Conservation (phyloP, 2,888 invertebrate species). For the Apamea epomidion region DNA sequence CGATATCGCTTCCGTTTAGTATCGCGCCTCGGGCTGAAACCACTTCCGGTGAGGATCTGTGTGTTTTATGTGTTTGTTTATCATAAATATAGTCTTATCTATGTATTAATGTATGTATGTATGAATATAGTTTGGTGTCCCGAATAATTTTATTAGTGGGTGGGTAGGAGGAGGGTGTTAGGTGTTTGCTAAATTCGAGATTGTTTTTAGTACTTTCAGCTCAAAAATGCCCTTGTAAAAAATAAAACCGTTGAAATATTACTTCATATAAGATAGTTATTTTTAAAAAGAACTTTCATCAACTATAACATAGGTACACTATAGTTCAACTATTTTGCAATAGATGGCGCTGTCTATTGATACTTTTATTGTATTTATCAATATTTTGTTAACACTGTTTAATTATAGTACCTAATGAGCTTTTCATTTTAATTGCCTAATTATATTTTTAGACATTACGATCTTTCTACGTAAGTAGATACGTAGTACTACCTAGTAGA, state of each 20-base stretch:
- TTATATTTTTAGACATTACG: background rate
- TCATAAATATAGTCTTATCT: background rate
- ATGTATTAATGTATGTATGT: background rate
- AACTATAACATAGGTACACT: background rate
- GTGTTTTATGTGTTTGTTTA: slow-evolving; percentile 61
- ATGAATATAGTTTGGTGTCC: background rate
- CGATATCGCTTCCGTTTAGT: slow-evolving; percentile 71
- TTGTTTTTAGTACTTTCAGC: background rate
- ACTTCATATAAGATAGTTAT: too few species aligned
- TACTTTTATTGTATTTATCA: background rate
- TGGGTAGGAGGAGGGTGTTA: background rate
- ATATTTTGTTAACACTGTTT: background rate
- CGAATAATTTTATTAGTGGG: background rate
- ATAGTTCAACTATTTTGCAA: slow-evolving; percentile 20
- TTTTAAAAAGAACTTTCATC: too few species aligned
- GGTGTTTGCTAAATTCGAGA: background rate
- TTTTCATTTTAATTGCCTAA: background rate
- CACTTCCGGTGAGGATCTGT: slow-evolving; percentile 74
- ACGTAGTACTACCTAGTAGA: too few species aligned
- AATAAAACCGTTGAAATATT: background rate
- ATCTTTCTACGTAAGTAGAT: too few species aligned
- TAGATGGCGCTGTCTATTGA: slow-evolving; percentile 50
- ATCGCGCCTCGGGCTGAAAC: slow-evolving; percentile 72
- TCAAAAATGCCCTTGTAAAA: background rate
- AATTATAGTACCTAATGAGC: background rate